Evolutionary conservation across 1,140 invertebrate species (phyloP), one percentile per base, ranked within the genome.

Genomic region (Lepidotrigona ventralis): DNA sequence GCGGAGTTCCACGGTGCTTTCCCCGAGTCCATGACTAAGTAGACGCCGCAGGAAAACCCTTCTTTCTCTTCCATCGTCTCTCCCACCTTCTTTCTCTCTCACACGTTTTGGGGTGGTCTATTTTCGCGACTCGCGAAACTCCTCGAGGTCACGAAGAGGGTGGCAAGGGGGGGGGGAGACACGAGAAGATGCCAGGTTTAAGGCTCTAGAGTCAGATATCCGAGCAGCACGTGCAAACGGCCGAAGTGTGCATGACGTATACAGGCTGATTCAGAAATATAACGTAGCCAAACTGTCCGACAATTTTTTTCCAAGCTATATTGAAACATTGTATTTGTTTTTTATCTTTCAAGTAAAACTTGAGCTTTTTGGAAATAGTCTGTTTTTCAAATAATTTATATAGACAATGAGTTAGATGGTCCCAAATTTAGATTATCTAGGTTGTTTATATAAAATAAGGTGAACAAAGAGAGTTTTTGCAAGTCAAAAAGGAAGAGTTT

Each of bases 61-160:
- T 70, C 66, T 56, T n/a, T 54, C 64, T 58, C 46, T n/a, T 29
- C 54, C 33, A 53, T 17, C 21, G n/a, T 63, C 56, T 23, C 2
- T n/a, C n/a, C 58, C n/a, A 17, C 69, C 69, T n/a, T 12, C 29
- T n/a, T 12, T 33, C 17, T 26, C 58, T 26, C 19, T 21, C 33
- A 15, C 58, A 15, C 5, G 46, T 60, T 33, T 23, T 51, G 23
- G 77, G 60, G 76, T 68, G 60, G 66, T 88, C 87, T 85, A 88
- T 88, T 87, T 87, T 85, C 80, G 84, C 71, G 84, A 79, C 60
- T 85, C 58, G 78, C 72, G 29, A 78, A 85, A 85, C 64, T 78
- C 79, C 72, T 58, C 79, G 86, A 79, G 78, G 33, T 78, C 72
- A 79, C 58, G 46, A 39, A 39, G 53, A 46, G 66, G 78, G n/a